Conservation (phyloP, 2,113 vertebrate species). For the Callospermophilus lateralis region DNA sequence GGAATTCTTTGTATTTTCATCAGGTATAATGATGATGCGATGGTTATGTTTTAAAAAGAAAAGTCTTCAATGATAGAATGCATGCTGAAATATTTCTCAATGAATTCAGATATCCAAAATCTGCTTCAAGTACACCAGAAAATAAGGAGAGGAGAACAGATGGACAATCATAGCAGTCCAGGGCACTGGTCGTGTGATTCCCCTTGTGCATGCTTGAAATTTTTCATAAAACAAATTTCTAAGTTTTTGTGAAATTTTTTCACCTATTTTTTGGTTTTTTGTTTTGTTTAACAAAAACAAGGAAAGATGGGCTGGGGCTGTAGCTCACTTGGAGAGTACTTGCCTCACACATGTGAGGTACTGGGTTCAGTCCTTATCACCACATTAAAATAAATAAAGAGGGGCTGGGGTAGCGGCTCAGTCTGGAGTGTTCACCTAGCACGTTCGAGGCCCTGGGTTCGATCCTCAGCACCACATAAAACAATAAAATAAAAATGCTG, state of each 20-base stretch:
- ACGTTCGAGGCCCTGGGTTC: too few relatives aligned
- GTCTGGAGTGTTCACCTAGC: too few relatives aligned
- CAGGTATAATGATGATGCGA: fast-evolving
- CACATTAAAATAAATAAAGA: too few relatives aligned
- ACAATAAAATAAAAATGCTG: too few relatives aligned
- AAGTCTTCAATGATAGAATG: background rate
- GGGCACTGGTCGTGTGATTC: too few relatives aligned
- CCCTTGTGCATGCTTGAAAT: background rate
- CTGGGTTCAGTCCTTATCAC: too few relatives aligned
- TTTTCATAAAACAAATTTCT: background rate
- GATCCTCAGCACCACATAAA: too few relatives aligned
- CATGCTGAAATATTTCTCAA: background rate
- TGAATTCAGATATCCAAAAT: background rate
- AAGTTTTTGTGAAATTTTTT: background rate
- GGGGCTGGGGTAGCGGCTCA: too few relatives aligned
- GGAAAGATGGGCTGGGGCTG: background rate
- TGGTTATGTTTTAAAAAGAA: background rate
- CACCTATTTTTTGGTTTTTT: background rate
- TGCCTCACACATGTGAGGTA: too few relatives aligned
- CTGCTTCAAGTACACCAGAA: background rate
- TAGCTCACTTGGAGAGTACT: too few relatives aligned
- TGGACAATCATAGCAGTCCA: background rate
- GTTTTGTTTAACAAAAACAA: background rate
- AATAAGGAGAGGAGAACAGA: background rate
- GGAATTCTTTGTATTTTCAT: background rate